A percentile compares a stretch with the other conserved stretches of the same genome.
Conservation (phyloP, 2,888 invertebrate species). For the Arenicola marina region DNA sequence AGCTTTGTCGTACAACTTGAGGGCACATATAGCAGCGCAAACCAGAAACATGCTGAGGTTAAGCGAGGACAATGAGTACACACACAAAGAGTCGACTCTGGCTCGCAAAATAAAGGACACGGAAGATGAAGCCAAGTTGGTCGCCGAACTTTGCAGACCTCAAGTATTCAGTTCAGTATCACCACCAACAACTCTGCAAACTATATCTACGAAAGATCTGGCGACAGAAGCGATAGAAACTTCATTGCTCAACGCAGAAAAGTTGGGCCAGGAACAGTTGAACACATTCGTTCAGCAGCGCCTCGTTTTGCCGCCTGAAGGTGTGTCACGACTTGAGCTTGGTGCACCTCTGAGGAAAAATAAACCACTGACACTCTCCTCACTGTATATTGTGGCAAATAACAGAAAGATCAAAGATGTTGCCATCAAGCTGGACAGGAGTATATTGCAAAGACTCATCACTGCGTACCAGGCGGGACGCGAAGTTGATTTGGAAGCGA, state of each 20-base stretch:
- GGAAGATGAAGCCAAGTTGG: background rate
- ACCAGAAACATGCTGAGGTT: background rate
- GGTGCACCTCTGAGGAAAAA: background rate
- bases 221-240: background rate
- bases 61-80: background rate
- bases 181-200: background rate
- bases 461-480: constrained; percentile 1
- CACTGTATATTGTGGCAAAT: background rate
- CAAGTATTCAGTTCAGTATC: background rate
- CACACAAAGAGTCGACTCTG: background rate
- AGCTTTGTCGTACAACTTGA: background rate
- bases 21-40: background rate
- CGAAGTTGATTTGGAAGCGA: background rate
- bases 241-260: background rate
- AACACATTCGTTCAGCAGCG: background rate
- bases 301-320: background rate
- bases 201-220: constrained; percentile 3
- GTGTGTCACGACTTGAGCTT: background rate
- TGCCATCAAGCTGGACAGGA: background rate
- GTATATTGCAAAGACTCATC: background rate
- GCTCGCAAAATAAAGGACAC: background rate
- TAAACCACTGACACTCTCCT: background rate
- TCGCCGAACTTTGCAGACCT: background rate
- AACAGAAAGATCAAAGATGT: background rate
- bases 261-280: background rate